Evolutionary conservation across 2,797 vertebrate genomes (phyloP).

Genomic region (Glossophaga mutica): DNA sequence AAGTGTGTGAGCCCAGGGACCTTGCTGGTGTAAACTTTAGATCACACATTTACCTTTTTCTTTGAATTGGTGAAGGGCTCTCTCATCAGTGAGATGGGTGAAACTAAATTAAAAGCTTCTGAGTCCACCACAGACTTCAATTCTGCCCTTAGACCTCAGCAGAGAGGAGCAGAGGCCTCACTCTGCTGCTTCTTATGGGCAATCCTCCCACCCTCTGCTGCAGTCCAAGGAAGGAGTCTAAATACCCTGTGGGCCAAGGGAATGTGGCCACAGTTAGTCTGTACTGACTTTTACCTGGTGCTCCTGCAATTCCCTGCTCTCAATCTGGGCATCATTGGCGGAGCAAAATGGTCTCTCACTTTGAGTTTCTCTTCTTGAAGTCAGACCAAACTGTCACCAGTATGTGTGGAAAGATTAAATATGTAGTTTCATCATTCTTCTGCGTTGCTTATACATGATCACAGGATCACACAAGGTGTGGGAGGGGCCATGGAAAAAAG

Average conservation of each 20-base stretch:
- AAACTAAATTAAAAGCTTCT: not conserved
- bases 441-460: not conserved
- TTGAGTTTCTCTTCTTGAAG: not conserved
- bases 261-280: not conserved
- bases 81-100: not conserved
- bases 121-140: not conserved
- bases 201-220: rapidly evolving
- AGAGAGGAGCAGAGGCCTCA: rapidly evolving
- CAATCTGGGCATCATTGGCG: not conserved
- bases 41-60: not conserved
- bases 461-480: rapidly evolving
- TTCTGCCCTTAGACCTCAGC: not conserved
- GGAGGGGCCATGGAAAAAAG: too few species aligned
- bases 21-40: not conserved
- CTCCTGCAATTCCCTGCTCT: not conserved
- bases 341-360: not conserved
- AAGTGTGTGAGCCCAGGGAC: not conserved
- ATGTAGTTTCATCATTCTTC: not conserved
- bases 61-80: constrained; percentile 3
- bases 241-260: not conserved
- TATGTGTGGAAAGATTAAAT: not conserved
- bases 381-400: not conserved
- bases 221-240: rapidly evolving
- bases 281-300: rapidly evolving
- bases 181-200: rapidly evolving